phyloP scores from a whole-genome alignment of 2,113 vertebrate species.

The Micronycteris hirsuta region DNA sequence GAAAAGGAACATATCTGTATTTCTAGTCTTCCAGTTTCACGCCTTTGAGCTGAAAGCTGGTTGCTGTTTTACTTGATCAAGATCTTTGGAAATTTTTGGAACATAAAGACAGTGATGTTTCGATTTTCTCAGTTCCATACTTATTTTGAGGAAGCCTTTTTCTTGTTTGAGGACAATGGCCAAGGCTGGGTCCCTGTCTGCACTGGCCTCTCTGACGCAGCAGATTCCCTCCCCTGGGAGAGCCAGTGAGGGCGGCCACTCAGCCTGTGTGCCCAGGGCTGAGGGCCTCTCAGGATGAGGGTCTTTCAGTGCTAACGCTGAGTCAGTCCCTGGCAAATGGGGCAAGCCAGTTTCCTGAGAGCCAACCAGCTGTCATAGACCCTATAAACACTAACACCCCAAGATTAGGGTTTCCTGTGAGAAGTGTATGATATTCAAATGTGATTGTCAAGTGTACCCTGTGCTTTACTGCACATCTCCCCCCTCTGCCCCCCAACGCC shows the following conservation, averaged over 20 bases:
- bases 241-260: background rate
- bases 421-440: background rate
- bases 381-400: background rate
- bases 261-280: background rate
- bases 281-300: background rate
- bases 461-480: background rate
- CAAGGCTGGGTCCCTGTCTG: background rate
- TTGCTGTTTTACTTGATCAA: constrained; percentile 16
- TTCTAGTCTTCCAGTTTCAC: background rate
- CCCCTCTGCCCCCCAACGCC: too few species aligned
- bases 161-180: background rate
- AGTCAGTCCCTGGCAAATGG: background rate
- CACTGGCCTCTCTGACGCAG: background rate
- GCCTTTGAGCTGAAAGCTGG: background rate
- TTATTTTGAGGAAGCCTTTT: background rate
- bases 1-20: background rate
- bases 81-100: constrained; percentile 7
- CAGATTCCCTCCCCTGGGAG: background rate
- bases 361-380: background rate
- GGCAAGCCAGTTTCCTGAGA: background rate
- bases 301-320: background rate
- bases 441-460: background rate
- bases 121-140: background rate
- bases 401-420: background rate
- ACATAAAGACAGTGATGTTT: background rate